A percentile compares a stretch with the other conserved stretches of the same genome.
Evolutionary conservation across 2,797 vertebrate species (phyloP).

Genomic region (Bovichtus variegatus): DNA sequence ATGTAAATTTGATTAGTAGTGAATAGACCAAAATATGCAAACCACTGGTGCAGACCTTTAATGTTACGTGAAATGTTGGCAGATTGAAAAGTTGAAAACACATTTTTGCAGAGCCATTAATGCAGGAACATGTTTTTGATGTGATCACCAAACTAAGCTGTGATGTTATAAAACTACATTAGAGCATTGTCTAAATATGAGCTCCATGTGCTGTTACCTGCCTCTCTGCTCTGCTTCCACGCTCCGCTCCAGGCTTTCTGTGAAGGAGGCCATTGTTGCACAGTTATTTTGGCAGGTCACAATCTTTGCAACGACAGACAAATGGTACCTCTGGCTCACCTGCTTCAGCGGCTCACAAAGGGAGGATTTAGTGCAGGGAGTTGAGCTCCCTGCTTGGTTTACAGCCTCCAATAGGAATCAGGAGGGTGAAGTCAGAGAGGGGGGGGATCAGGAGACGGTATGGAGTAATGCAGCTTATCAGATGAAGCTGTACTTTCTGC

Average conservation of each 20-base stretch:
- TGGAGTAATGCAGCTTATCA: slow-evolving; percentile 63
- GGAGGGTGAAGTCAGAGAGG: slow-evolving; percentile 23
- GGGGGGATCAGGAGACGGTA: slow-evolving; percentile 40
- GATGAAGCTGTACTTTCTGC: slow-evolving; percentile 46
- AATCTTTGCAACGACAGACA: slow-evolving; percentile 48
- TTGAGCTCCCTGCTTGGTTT: slow-evolving; percentile 52
- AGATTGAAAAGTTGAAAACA: too few species aligned
- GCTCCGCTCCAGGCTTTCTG: background rate
- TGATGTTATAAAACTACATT: slow-evolving; percentile 8
- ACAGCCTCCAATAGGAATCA: slow-evolving; percentile 32
- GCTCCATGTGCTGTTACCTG: slow-evolving; percentile 9
- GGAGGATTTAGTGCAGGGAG: slow-evolving; percentile 45
- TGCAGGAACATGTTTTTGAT: too few species aligned
- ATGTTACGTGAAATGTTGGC: too few species aligned
- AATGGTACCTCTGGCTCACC: slow-evolving; percentile 58
- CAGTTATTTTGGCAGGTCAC: slow-evolving; percentile 61
- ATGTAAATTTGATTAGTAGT: background rate
- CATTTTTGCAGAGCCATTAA: too few species aligned
- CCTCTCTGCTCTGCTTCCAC: slow-evolving; percentile 11
- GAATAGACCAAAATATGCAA: background rate
- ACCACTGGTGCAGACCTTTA: background rate
- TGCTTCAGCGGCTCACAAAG: slow-evolving; percentile 59
- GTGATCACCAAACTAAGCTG: too few species aligned
- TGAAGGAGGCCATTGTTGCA: slow-evolving; percentile 62
- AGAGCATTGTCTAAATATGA: slow-evolving; percentile 13